Conservation (phyloP, 2,888 invertebrate species). For the Rhyacophila evoluta region DNA sequence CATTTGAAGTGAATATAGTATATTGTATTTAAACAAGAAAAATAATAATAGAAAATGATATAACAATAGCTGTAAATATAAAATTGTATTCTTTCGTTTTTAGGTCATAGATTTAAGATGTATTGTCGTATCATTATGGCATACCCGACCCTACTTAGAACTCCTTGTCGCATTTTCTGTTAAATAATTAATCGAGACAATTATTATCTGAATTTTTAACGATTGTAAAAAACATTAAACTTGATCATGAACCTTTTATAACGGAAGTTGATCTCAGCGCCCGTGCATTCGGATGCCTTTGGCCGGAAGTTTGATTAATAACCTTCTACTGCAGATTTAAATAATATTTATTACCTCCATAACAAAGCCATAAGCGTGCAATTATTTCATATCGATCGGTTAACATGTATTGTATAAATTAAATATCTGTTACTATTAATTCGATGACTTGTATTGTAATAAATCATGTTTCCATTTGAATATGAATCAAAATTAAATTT, state of each 20-base stretch:
- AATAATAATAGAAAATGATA: too few relatives aligned
- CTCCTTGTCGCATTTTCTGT: neutral
- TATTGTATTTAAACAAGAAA: too few relatives aligned
- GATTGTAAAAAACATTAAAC: neutral
- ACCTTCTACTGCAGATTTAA: neutral
- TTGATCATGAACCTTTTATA: neutral
- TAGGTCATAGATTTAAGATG: too few relatives aligned
- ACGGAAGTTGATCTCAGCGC: neutral
- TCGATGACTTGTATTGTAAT: neutral
- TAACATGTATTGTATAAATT: neutral
- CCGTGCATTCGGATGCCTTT: neutral
- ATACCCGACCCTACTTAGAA: too few relatives aligned
- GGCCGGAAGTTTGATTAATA: neutral
- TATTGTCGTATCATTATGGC: too few relatives aligned
- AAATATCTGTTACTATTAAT: neutral
- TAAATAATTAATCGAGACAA: neutral
- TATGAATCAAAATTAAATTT: too few relatives aligned
- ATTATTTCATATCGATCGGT: neutral
- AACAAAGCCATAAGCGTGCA: neutral
- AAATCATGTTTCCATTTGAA: neutral
- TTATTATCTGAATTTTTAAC: neutral
- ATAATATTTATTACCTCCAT: neutral
- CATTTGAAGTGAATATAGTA: too few relatives aligned
- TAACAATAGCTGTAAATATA: too few relatives aligned
- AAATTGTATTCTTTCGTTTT: too few relatives aligned